phyloP scores from a whole-genome alignment of 2,888 invertebrate genomes.

The Leuctra nigra region DNA sequence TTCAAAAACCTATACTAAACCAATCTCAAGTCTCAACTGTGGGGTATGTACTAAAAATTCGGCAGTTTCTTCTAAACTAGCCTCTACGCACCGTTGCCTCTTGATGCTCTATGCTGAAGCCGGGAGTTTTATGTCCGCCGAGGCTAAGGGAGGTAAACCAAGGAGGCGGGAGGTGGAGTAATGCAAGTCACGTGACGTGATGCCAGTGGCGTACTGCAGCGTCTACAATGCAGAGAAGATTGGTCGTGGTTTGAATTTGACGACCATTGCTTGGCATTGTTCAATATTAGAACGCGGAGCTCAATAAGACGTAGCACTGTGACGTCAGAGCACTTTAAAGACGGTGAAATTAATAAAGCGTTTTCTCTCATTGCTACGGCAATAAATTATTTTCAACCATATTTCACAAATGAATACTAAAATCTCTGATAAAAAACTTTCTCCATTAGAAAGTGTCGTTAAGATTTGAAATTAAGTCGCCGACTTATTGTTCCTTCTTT shows the following conservation, averaged over 20 bases:
- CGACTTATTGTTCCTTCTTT: neutral
- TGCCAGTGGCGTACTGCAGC: neutral
- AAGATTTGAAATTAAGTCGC: constrained; percentile 6
- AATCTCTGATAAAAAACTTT: neutral
- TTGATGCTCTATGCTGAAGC: too few species aligned
- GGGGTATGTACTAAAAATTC: neutral
- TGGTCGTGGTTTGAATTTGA: too few species aligned
- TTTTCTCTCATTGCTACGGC: too few species aligned
- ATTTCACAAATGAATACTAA: constrained; percentile 2
- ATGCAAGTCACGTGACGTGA: neutral
- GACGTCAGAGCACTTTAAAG: too few species aligned
- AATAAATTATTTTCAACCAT: neutral
- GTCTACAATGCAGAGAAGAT: too few species aligned
- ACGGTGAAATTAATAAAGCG: too few species aligned
- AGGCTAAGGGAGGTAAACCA: neutral
- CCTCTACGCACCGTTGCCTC: neutral
- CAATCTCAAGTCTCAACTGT: neutral
- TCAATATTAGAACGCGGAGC: too few species aligned
- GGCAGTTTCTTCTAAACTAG: neutral
- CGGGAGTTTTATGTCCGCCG: neutral
- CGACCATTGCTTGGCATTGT: too few species aligned
- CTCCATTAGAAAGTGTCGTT: constrained; percentile 1
- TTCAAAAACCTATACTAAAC: neutral
- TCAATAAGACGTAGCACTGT: too few species aligned
- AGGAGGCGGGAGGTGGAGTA: neutral